Conservation (phyloP, 1,140 invertebrate genomes). For the Dreissena rostriformis region DNA sequence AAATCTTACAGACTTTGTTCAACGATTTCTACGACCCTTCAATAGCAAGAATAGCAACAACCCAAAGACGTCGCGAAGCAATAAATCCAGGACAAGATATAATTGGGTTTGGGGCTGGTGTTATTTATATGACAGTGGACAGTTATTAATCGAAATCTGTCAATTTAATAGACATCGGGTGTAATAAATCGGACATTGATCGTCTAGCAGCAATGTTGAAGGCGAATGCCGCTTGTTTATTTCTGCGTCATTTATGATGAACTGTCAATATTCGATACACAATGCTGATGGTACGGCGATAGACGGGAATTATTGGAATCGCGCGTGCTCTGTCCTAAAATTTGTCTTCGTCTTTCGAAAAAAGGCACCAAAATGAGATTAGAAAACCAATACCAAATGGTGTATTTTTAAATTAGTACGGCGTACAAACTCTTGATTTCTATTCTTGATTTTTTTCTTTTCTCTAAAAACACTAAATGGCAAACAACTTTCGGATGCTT, state of each 20-base stretch:
- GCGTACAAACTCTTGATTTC: too few relatives aligned
- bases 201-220: background rate
- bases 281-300: background rate
- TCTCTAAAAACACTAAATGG: too few relatives aligned
- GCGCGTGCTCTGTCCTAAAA: background rate
- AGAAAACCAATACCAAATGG: too few relatives aligned
- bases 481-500: too few relatives aligned
- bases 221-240: conserved; percentile 20
- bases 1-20: too few relatives aligned
- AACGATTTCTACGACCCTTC: too few relatives aligned
- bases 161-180: conserved; percentile 45
- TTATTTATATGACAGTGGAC: conserved; percentile 36
- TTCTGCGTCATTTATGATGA: conserved; percentile 27
- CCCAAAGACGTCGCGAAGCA: too few relatives aligned
- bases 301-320: background rate
- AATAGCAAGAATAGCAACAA: too few relatives aligned
- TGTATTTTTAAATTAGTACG: too few relatives aligned
- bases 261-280: conserved; percentile 7
- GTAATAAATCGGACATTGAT: conserved; percentile 29
- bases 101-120: background rate
- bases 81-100: background rate
- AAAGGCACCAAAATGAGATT: too few relatives aligned
- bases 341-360: too few relatives aligned
- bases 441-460: too few relatives aligned
- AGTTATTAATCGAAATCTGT: conserved; percentile 55